Percentiles rank a stretch among this genome's conserved stretches.
Conservation (phyloP, 2,888 invertebrate species). For the Molorchus minor region DNA sequence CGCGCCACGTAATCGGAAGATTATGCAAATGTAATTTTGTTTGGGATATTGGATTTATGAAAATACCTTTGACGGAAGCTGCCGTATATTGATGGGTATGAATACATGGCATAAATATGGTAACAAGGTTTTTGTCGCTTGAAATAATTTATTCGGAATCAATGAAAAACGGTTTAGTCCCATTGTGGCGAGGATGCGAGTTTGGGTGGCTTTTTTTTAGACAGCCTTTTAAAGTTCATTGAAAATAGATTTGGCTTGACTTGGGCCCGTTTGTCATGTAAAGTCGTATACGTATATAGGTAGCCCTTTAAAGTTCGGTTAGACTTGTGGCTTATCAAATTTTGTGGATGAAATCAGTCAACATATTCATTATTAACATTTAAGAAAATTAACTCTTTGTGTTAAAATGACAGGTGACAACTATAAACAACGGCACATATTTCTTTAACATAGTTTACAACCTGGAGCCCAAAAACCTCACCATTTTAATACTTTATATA, state of each 20-base stretch:
- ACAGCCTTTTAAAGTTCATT: constrained; percentile 6
- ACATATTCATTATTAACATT: too few relatives aligned
- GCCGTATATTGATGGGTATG: constrained; percentile 52
- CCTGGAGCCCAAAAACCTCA: too few relatives aligned
- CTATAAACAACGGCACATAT: too few relatives aligned
- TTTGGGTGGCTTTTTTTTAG: constrained; percentile 11
- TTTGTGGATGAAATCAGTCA: too few relatives aligned
- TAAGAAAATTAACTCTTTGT: too few relatives aligned
- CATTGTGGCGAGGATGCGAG: constrained; percentile 11
- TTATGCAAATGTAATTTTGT: constrained; percentile 63
- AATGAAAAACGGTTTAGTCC: constrained; percentile 18
- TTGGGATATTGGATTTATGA: constrained; percentile 63
- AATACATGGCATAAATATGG: constrained; percentile 48
- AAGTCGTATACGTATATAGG: too few relatives aligned
- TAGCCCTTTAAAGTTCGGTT: too few relatives aligned
- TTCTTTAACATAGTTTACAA: too few relatives aligned
- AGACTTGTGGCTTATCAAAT: too few relatives aligned
- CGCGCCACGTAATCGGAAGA: constrained; percentile 58
- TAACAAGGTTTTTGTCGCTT: constrained; percentile 40
- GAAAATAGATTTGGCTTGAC: constrained; percentile 6
- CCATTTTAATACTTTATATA: too few relatives aligned
- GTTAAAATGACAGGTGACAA: too few relatives aligned
- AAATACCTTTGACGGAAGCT: constrained; percentile 58
- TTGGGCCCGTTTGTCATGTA: background rate
- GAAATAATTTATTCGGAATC: constrained; percentile 30